These are phyloP conservation scores for Zele albiditarsus DNA, from an alignment of 2,888 invertebrate species.

Conservation along the genomic window DNA sequence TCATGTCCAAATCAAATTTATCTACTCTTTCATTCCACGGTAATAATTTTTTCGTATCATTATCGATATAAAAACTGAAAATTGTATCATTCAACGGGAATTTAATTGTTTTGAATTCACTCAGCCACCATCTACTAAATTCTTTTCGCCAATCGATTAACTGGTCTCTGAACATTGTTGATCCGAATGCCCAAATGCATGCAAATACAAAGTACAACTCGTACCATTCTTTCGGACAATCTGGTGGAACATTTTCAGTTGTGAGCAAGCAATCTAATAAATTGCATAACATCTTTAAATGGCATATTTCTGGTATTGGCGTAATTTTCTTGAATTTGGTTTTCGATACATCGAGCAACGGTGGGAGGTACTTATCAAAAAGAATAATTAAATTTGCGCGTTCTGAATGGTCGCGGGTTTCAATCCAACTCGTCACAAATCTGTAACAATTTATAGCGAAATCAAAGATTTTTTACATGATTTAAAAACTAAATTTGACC, in stretches of 20 bases:
- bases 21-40: constrained; percentile 91
- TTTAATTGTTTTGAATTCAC: constrained; percentile 92
- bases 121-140: constrained; percentile 95
- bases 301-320: constrained; percentile 91
- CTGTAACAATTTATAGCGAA: constrained; percentile 68
- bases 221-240: constrained; percentile 95
- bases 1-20: constrained; percentile 87
- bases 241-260: constrained; percentile 85
- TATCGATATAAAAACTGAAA: constrained; percentile 92
- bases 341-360: constrained; percentile 83
- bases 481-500: constrained; percentile 64
- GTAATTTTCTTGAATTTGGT: constrained; percentile 90
- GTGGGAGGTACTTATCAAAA: constrained; percentile 94
- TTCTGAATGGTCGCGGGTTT: constrained; percentile 82
- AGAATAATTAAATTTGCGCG: constrained; percentile 88
- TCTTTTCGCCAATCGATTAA: constrained; percentile 93
- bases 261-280: constrained; percentile 89
- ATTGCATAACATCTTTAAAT: constrained; percentile 90
- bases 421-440: constrained; percentile 93
- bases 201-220: constrained; percentile 95
- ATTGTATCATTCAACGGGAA: constrained; percentile 89
- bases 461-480: neutral
- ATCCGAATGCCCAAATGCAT: constrained; percentile 95
- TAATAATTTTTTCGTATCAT: constrained; percentile 87
- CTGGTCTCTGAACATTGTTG: constrained; percentile 92